Evolutionary conservation across 1,140 invertebrate genomes (phyloP), one percentile per base, ranked within the genome.

Genomic region (Chionoecetes opilio): DNA sequence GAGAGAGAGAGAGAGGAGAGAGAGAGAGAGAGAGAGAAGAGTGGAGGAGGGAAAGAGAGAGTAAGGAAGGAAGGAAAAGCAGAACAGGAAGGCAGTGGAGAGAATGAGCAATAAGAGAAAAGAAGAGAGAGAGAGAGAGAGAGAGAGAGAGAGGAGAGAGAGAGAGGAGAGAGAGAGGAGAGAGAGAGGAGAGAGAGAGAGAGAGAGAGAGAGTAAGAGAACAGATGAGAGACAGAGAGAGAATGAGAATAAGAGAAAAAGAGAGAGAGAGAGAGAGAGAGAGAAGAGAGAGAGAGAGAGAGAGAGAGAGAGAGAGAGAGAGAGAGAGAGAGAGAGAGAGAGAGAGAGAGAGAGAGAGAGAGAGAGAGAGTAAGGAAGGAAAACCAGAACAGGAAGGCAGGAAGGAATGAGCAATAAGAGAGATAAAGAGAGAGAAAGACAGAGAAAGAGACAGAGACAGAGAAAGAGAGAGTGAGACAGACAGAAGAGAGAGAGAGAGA

Each of bases 1-100:
- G 82, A 82, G 82, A 82, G 82, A 82, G 31, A n/a, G 31, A 32
- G 26, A 82, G 82, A 82, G 31, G 82, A 82, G 82, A 82, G 31
- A n/a, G 26, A 82, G 82, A 82, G 82, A 82, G 82, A 82, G 82
- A 82, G 82, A 82, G 82, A 82, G 26, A 29, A 21, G 21, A 21
- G 21, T 3, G 6, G 31, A 32, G 82, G 26, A 6, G 26, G 82
- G 26, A 6, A 82, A 21, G 26, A 6, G 3, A 32, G 82, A 82
- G 21, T 5, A 6, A n/a, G 26, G 21, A 6, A n/a, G 3, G 21
- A 82, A n/a, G 26, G 82, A 82, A 6, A 21, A 32, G 26, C 82
- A 21, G 21, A 82, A 29, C 31, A 82, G 82, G 26, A 82, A 6
- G 3, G 6, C 3, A 6, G 21, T 32, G 82, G 82, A 29, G 6